phyloP scores from a whole-genome alignment of 92 coral and sea anemone species.

The Pocillopora meandrina region DNA sequence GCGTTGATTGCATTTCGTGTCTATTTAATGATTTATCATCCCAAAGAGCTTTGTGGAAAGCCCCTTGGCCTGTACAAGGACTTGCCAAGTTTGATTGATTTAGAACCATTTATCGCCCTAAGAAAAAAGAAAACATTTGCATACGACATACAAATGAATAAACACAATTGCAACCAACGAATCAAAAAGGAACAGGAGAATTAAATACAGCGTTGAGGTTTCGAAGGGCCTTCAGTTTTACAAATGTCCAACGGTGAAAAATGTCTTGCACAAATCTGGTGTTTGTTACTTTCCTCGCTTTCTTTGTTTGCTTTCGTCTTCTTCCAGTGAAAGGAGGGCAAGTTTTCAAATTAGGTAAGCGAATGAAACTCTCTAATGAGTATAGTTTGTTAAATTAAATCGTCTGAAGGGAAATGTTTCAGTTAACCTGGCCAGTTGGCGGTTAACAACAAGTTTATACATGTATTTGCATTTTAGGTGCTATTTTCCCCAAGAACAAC shows the following conservation, averaged over 20 bases:
- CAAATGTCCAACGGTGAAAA: neutral
- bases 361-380: neutral
- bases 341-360: slow-evolving; percentile 22
- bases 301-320: no score
- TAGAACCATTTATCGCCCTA: neutral
- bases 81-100: neutral
- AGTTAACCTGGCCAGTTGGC: neutral
- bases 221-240: neutral
- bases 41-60: no score
- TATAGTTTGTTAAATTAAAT: neutral
- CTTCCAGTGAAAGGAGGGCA: slow-evolving; percentile 10
- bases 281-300: neutral
- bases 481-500: slow-evolving; percentile 49
- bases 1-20: no score
- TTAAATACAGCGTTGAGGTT: neutral
- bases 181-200: neutral
- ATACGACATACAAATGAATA: neutral
- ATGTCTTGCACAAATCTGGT: neutral
- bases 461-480: slow-evolving; percentile 36
- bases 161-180: neutral
- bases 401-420: neutral
- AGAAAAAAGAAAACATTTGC: slow-evolving; percentile 10
- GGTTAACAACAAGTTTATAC: neutral
- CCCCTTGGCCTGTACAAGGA: neutral
- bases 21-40: no score